Conservation (phyloP, 2,113 vertebrate genomes). For the Campylomormyrus numenius region DNA sequence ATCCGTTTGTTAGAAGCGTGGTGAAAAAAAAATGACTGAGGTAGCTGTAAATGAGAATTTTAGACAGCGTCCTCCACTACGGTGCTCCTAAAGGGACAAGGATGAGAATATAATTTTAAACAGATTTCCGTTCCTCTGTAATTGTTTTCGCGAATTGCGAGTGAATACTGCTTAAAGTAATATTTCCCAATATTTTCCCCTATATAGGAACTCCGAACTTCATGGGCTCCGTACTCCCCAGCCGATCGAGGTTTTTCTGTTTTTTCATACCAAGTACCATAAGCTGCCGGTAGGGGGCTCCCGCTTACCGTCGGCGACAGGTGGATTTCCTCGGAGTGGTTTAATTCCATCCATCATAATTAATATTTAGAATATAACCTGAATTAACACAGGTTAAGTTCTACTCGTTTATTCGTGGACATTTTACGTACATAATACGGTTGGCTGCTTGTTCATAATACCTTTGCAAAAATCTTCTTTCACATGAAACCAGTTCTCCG, state of each 20-base stretch:
- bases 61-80: not conserved
- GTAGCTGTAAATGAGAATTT: not conserved
- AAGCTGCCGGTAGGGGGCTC: not conserved
- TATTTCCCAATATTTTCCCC: not conserved
- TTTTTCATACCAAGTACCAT: not conserved
- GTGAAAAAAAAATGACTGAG: not conserved
- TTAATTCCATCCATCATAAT: not conserved
- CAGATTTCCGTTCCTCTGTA: not conserved
- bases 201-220: not conserved
- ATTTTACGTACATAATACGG: not conserved
- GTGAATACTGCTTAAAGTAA: not conserved
- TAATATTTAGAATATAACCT: not conserved
- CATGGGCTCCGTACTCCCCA: not conserved
- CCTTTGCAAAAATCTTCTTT: not conserved
- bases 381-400: not conserved
- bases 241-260: not conserved
- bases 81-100: not conserved
- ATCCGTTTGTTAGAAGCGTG: not conserved
- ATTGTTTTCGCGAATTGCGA: not conserved
- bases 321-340: not conserved
- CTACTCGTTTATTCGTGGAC: not conserved
- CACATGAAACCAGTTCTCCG: not conserved
- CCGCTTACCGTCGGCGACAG: not conserved
- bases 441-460: not conserved
- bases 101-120: not conserved